Evolutionary conservation across 2,888 invertebrate genomes (phyloP).

Genomic region (Norana najaformis): DNA sequence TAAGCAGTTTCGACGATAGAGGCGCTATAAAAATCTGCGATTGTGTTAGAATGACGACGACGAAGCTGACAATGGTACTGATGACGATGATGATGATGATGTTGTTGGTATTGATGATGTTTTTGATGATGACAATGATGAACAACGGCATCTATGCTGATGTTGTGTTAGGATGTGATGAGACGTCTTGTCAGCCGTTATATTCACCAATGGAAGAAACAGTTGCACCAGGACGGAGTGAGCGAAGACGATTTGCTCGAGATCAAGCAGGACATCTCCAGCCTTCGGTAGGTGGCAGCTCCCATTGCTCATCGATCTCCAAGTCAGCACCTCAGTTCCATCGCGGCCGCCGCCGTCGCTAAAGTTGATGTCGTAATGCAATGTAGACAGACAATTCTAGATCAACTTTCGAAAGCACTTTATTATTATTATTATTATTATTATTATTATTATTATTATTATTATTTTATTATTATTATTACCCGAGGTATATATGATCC

Average conservation of each 20-base stretch:
- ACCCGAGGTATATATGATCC: too few relatives aligned
- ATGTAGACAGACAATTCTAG: too few relatives aligned
- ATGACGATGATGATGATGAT: background rate
- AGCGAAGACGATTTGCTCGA: conserved; percentile 68
- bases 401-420: too few relatives aligned
- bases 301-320: too few relatives aligned
- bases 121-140: background rate
- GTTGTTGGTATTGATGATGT: background rate
- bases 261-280: conserved; percentile 68
- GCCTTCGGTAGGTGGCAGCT: conserved; percentile 62
- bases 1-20: too few relatives aligned
- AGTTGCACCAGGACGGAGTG: conserved; percentile 66
- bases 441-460: conserved; percentile 15
- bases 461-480: conserved; percentile 27
- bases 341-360: too few relatives aligned
- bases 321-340: too few relatives aligned
- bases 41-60: background rate
- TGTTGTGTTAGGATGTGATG: conserved; percentile 64
- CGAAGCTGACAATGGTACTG: background rate
- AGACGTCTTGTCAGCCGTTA: conserved; percentile 65
- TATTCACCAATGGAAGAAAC: conserved; percentile 66
- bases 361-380: too few relatives aligned
- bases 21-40: too few relatives aligned
- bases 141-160: background rate
- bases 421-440: background rate